phyloP scores from a whole-genome alignment of 2,888 invertebrate species.

The Dusona sp. region DNA sequence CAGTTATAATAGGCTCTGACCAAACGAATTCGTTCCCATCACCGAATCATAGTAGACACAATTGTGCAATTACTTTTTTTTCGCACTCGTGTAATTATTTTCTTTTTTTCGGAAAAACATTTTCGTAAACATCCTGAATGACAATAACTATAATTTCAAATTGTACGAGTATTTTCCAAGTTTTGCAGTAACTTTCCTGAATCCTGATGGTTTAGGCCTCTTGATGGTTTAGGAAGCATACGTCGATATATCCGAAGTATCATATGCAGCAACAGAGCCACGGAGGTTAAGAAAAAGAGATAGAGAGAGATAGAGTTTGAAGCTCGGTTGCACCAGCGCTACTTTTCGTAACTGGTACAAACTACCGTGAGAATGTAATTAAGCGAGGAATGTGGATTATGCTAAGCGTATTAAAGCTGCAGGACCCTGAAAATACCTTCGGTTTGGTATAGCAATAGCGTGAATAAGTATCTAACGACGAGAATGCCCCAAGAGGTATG shows the following conservation, averaged over 20 bases:
- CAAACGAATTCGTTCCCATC: background rate
- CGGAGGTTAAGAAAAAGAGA: background rate
- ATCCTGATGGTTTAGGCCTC: no score
- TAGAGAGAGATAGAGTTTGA: slow-evolving; percentile 2
- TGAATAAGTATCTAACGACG: slow-evolving; percentile 68
- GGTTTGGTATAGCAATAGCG: slow-evolving; percentile 34
- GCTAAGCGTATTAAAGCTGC: slow-evolving; percentile 74
- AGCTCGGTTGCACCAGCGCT: slow-evolving; percentile 25
- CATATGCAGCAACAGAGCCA: background rate
- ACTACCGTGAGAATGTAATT: slow-evolving; percentile 80
- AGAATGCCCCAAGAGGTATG: slow-evolving; percentile 7
- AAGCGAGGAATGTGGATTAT: slow-evolving; percentile 78
- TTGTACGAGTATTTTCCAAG: background rate
- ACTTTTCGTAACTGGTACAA: slow-evolving; percentile 67
- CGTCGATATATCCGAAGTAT: slow-evolving; percentile 32
- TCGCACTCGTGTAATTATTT: background rate
- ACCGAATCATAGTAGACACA: background rate
- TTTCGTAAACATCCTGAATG: background rate
- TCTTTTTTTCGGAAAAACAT: background rate
- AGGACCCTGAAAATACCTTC: slow-evolving; percentile 72
- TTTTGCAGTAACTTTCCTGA: background rate
- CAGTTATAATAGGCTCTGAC: background rate
- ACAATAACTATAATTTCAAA: background rate
- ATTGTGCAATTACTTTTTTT: background rate
- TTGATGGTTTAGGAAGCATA: background rate